phyloP scores from a whole-genome alignment of 2,888 invertebrate genomes.

The Copidosoma aretas region DNA sequence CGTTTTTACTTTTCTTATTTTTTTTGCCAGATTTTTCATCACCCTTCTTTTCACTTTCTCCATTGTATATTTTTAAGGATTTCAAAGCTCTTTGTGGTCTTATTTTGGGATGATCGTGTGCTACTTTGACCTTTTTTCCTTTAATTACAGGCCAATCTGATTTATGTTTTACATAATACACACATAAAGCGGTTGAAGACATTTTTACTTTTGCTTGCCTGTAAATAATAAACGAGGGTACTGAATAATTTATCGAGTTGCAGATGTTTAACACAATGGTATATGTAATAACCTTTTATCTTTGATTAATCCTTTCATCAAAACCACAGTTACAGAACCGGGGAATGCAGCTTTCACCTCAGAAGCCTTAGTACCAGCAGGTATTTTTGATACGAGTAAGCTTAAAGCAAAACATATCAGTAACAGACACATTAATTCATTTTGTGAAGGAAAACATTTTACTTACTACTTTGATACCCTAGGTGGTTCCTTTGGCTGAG shows the following conservation, averaged over 20 bases:
- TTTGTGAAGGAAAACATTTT: background rate
- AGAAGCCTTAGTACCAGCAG: constrained; percentile 43
- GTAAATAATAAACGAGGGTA: background rate
- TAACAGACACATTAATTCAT: background rate
- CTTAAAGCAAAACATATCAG: constrained; percentile 40
- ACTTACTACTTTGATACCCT: constrained; percentile 49
- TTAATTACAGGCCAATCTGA: constrained; percentile 45
- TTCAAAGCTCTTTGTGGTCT: constrained; percentile 10
- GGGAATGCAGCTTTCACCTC: constrained; percentile 50
- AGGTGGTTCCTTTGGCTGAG: constrained; percentile 41
- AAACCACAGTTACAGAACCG: constrained; percentile 45
- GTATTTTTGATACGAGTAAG: constrained; percentile 50
- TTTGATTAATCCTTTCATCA: constrained; percentile 42
- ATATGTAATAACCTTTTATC: constrained; percentile 34
- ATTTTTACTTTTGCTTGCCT: constrained; percentile 35
- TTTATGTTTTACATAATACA: constrained; percentile 40
- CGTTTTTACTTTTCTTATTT: constrained; percentile 1
- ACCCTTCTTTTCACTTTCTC: constrained; percentile 5
- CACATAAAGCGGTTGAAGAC: constrained; percentile 14
- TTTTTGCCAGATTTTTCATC: constrained; percentile 1
- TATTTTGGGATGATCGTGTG: constrained; percentile 22
- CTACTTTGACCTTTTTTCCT: constrained; percentile 42
- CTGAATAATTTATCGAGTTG: background rate
- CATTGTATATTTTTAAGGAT: constrained; percentile 16
- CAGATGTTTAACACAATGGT: background rate